Percentiles rank a stretch among this genome's conserved stretches.
Conservation (phyloP, 2,113 vertebrate genomes). For the Mugil cephalus region DNA sequence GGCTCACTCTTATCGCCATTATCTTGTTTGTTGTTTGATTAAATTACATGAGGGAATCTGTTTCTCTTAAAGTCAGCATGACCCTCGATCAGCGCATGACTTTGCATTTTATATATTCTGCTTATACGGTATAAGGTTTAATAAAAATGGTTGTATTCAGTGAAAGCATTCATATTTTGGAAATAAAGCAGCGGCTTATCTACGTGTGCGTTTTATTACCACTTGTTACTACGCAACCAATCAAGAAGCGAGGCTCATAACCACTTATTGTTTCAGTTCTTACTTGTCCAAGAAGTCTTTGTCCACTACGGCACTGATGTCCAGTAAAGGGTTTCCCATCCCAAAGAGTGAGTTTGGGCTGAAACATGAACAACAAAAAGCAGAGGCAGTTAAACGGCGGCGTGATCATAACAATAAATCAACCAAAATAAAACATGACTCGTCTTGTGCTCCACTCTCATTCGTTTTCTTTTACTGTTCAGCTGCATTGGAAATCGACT, state of each 20-base stretch:
- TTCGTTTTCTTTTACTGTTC: neutral
- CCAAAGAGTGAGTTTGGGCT: slow-evolving; percentile 97
- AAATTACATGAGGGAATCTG: slow-evolving; percentile 3
- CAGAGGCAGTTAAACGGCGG: too few species aligned
- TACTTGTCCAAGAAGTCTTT: slow-evolving; percentile 98
- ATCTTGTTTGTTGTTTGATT: slow-evolving; percentile 32
- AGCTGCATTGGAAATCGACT: neutral
- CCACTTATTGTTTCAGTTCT: slow-evolving; percentile 22
- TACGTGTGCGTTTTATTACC: neutral
- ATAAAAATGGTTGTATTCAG: neutral
- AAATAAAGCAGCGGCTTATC: neutral
- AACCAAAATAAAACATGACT: neutral
- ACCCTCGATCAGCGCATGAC: too few species aligned
- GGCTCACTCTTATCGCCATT: slow-evolving; percentile 12
- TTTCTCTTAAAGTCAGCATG: neutral
- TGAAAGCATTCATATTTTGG: neutral
- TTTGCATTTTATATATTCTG: too few species aligned
- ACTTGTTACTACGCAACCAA: neutral
- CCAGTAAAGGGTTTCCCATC: slow-evolving; percentile 97
- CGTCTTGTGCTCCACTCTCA: neutral
- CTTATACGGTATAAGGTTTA: neutral
- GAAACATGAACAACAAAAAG: slow-evolving; percentile 71
- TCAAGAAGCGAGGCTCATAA: neutral
- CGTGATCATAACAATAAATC: too few species aligned
- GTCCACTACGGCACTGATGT: slow-evolving; percentile 95